phyloP scores from a whole-genome alignment of 1,140 invertebrate genomes.

The Dinoponera quadriceps region DNA sequence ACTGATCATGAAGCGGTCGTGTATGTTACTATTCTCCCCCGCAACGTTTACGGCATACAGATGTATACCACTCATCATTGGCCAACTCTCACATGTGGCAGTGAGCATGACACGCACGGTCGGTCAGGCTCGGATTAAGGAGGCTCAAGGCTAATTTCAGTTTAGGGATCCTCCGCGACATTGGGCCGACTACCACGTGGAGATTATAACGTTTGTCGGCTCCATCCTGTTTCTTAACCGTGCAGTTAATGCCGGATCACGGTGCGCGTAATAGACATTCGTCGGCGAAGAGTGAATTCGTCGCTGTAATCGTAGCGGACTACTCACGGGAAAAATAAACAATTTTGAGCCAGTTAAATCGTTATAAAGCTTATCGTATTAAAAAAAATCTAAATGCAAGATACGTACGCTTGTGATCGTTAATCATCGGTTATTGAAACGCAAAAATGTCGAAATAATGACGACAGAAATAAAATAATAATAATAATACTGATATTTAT shows the following conservation, averaged over 20 bases:
- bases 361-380: too few species aligned
- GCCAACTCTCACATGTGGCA: conserved; percentile 35
- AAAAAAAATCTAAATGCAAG: too few species aligned
- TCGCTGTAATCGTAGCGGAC: too few species aligned
- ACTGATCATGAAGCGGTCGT: conserved; percentile 22
- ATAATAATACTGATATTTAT: too few species aligned
- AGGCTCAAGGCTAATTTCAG: conserved; percentile 56
- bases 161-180: conserved; percentile 30
- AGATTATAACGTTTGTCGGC: conserved; percentile 5
- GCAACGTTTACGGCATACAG: conserved; percentile 49
- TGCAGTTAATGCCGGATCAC: too few species aligned
- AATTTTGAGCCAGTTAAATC: too few species aligned
- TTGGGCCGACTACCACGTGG: not conserved
- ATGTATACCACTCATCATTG: conserved; percentile 52
- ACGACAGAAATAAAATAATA: too few species aligned
- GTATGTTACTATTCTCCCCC: conserved; percentile 47
- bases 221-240: not conserved
- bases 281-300: conserved; percentile 8
- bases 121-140: conserved; percentile 42
- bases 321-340: too few species aligned
- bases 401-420: too few species aligned
- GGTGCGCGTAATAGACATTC: not conserved
- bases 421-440: too few species aligned
- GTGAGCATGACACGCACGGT: conserved; percentile 30
- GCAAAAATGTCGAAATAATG: too few species aligned